Evolutionary conservation across 1,140 invertebrate genomes (phyloP), one percentile per base, ranked within the genome.

Genomic region (Zophobas atratus): DNA sequence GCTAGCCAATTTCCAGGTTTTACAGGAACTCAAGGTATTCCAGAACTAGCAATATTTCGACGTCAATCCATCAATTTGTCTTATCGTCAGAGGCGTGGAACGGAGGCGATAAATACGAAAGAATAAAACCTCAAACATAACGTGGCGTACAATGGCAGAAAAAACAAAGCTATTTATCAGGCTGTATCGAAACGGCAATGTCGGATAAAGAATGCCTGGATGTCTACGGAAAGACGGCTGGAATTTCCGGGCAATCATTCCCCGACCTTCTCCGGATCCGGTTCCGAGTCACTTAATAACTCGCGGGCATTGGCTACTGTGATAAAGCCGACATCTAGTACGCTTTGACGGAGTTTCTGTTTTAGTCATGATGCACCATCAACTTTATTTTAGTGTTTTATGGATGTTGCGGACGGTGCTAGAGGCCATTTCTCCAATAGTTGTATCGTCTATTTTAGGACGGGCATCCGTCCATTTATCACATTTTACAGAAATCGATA

Each of bases 231-330:
- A 75, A 79, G 78, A 79, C 78, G 63, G 51, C 78, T 67, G 78
- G 78, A 67, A 73, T 79, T 79, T 79, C 78, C 78, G 74, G 78
- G 75, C 63, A 79, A 79, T 79, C 78, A 79, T 79, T 79, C 75
- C 70, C 76, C 36, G 76, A 73, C 78, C 78, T 73, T 70, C 41
- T 39, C 36, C 75, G 60, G 56, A 79, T 79, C 78, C 74, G 75
- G 78, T 73, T 74, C 78, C 75, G 75, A 70, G 57, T 77, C 78
- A 76, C 78, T 79, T 79, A 77, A 79, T 77, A 79, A 77, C 78
- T 77, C 70, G 36, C 53, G 70, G 55, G 55, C 77, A 55, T 36
- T 41, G 57, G 67, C 53, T 6, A 43, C 53, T 74, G 76, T 77
- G 76, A 77, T 77, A 74, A 74, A 77, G 76, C 67, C 51, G 49